Base-by-base conservation (phyloP, 2,888 invertebrate species). In the Lymantria dispar region DNA sequence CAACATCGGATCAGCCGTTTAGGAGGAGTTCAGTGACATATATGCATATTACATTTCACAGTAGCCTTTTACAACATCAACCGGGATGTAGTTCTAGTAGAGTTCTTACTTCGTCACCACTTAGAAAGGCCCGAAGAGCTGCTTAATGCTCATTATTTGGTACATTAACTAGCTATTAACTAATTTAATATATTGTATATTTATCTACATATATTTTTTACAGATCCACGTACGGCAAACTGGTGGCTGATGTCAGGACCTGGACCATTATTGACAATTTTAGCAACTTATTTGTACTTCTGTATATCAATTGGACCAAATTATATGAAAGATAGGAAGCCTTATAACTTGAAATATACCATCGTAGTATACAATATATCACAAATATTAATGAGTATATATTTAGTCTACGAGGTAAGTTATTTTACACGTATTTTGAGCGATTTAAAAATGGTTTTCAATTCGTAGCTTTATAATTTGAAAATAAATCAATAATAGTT, bases 301-400 rank as follows among this genome's bases (percentile, higher is more conserved):
- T 96, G 96, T 46, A 86, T 95, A 11, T 95, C 95, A 65, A 90
- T 95, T 43, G 96, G 96, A 0, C 96, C 96, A 0, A 92, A 93
- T 37, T 93, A 94, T 72, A 96, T 96, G 96, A 92, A 94, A 56
- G 95, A 95, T 52, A 90, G 94, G 56, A 94, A 95, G 56, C 94
- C 96, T 0, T 95, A 94, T 70, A 93, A 96, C 62, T 77, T 98
- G 49, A 95, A 96, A 71, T 92, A 92, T 43, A 76, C 95, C 0
- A 93, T 98, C 74, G 93, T 96, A 13, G 74, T 93, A 0, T 98
- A 98, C 84, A 98, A 98, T 76, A 93, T 95, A n/a, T 94, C 95
- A 49, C 98, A 98, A 93, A 97, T 98, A 7, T 43, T 96, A 11
- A 95, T 97, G 85, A 98, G 97, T 70, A 80, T 94, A 11, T 98